Evolutionary conservation across 1,140 invertebrate genomes (phyloP).

Genomic region (Elymnias hypermnestra): DNA sequence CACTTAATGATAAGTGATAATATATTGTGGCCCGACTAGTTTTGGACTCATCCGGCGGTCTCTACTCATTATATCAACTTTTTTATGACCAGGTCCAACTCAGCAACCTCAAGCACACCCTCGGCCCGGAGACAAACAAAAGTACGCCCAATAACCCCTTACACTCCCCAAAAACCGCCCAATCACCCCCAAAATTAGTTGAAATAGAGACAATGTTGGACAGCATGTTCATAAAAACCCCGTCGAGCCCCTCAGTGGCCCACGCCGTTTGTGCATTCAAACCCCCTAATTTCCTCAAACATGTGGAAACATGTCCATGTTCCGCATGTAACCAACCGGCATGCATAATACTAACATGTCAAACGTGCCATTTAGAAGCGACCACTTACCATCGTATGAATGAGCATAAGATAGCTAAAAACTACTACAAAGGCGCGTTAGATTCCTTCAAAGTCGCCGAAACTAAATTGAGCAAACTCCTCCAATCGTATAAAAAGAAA

Average conservation of each 20-base stretch:
- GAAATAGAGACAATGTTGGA: constrained; percentile 45
- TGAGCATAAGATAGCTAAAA: constrained; percentile 40
- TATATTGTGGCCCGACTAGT: too few relatives aligned
- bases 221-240: constrained; percentile 23
- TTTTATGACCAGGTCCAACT: too few relatives aligned
- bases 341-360: constrained; percentile 27
- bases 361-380: constrained; percentile 34
- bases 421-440: constrained; percentile 44
- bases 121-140: too few relatives aligned
- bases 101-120: too few relatives aligned
- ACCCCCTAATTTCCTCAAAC: constrained; percentile 35
- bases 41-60: too few relatives aligned
- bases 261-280: constrained; percentile 26
- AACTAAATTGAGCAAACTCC: constrained; percentile 25
- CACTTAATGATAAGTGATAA: too few relatives aligned
- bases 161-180: constrained; percentile 17
- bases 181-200: constrained; percentile 29
- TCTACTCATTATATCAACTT: too few relatives aligned
- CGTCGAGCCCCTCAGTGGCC: constrained; percentile 27
- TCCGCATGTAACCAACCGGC: constrained; percentile 32
- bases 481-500: constrained; percentile 7
- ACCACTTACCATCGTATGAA: constrained; percentile 43
- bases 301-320: constrained; percentile 32
- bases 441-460: constrained; percentile 30
- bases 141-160: too few relatives aligned